These are phyloP conservation scores for Holotrichia oblita DNA, from an alignment of 1,140 invertebrate species.

Conservation along the genomic window DNA sequence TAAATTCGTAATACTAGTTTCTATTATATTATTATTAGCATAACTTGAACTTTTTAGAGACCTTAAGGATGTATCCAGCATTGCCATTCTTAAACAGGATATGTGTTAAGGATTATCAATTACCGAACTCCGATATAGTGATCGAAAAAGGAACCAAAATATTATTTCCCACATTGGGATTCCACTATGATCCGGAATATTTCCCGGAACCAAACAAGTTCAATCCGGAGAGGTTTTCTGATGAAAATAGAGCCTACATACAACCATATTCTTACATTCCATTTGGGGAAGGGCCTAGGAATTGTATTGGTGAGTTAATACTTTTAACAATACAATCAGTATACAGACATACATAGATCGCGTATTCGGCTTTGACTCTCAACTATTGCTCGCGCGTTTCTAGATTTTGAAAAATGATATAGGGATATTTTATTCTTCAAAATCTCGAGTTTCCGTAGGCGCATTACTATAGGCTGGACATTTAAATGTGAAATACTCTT, in stretches of 20 bases:
- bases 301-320: background rate
- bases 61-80: background rate
- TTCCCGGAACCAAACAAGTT: background rate
- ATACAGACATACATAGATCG: background rate
- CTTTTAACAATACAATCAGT: too few species aligned
- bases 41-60: background rate
- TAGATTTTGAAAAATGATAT: background rate
- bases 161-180: background rate
- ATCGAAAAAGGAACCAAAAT: background rate
- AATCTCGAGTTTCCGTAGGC: too few species aligned
- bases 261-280: background rate
- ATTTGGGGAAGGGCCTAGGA: slow-evolving; percentile 1
- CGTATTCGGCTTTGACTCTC: background rate
- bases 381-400: too few species aligned
- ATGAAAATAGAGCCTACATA: background rate
- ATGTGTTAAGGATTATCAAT: background rate
- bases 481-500: too few species aligned
- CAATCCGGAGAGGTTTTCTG: background rate
- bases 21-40: too few species aligned
- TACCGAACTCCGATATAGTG: slow-evolving; percentile 3
- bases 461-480: too few species aligned
- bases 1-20: too few species aligned
- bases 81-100: background rate
- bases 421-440: too few species aligned
- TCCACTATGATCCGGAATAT: background rate